Percentiles rank a stretch among this genome's conserved stretches.
Conservation (phyloP, 2,797 vertebrate species). For the Megalops cyprinoides region DNA sequence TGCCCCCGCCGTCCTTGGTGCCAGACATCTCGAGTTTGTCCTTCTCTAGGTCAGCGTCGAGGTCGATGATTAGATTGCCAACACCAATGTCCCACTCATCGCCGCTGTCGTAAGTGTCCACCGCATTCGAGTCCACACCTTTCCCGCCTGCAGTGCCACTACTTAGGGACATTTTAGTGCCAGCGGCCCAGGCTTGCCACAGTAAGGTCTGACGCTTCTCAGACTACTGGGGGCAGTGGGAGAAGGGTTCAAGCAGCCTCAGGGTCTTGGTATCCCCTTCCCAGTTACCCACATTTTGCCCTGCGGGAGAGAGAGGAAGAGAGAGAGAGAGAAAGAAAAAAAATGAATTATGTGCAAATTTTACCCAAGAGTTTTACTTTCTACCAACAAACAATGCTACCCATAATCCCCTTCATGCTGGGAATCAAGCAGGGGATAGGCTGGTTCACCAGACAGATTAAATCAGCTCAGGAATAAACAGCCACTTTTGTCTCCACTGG, state of each 20-base stretch:
- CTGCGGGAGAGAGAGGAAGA: constrained; percentile 56
- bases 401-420: background rate
- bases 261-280: constrained; percentile 75
- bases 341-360: constrained; percentile 18
- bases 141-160: constrained; percentile 99
- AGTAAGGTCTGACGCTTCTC: constrained; percentile 78
- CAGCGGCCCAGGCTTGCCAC: constrained; percentile 88
- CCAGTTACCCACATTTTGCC: constrained; percentile 80
- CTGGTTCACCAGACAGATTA: constrained; percentile 22
- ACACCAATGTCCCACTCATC: constrained; percentile 99
- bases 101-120: constrained; percentile 99
- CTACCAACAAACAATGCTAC: constrained; percentile 23
- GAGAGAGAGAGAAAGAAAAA: constrained; percentile 40
- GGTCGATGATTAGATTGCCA: constrained; percentile 99
- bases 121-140: constrained; percentile 99
- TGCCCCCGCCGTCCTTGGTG: constrained; percentile 92
- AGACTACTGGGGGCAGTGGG: constrained; percentile 73
- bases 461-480: constrained; percentile 17
- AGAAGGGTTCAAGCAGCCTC: constrained; percentile 72
- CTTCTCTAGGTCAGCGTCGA: constrained; percentile 99
- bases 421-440: background rate
- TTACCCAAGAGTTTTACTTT: constrained; percentile 50
- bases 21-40: constrained; percentile 99
- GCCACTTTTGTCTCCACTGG: background rate
- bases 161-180: constrained; percentile 99